Percentiles rank a stretch among this genome's conserved stretches.
Conservation (phyloP, 1,140 invertebrate species). For the Akabosia matsudoensis region DNA sequence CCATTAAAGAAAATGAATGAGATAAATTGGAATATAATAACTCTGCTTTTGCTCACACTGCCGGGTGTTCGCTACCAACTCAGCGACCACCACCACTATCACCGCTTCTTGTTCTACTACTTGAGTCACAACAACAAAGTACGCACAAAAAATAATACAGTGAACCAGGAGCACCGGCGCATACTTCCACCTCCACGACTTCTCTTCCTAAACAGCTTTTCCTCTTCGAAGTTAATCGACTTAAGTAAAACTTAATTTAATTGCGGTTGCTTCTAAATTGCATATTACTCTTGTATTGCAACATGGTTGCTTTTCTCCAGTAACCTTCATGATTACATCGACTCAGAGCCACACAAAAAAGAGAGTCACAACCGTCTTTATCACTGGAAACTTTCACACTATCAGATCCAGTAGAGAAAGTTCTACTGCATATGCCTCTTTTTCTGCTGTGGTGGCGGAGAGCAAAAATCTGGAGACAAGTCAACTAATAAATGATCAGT, state of each 20-base stretch:
- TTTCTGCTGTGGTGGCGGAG: not conserved
- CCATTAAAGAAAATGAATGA: constrained; percentile 18
- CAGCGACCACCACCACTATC: not conserved
- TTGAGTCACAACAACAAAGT: not conserved
- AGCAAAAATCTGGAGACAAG: constrained; percentile 13
- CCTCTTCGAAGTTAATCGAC: constrained; percentile 14
- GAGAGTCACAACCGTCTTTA: too few relatives aligned
- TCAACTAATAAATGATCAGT: constrained; percentile 25
- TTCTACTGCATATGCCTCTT: too few relatives aligned
- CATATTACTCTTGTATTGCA: not conserved
- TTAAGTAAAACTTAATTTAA: constrained; percentile 20
- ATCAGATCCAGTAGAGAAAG: too few relatives aligned
- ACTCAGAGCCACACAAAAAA: too few relatives aligned
- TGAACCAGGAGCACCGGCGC: not conserved
- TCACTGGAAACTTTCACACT: too few relatives aligned
- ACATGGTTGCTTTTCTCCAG: too few relatives aligned
- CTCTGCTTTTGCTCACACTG: not conserved
- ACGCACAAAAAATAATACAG: too few relatives aligned
- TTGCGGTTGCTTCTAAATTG: not conserved
- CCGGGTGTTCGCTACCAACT: too few relatives aligned
- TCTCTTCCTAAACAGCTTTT: too few relatives aligned
- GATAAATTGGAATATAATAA: constrained; percentile 8
- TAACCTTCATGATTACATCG: too few relatives aligned
- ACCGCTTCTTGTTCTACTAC: not conserved
- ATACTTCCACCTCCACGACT: not conserved